Percentiles rank a stretch among this genome's conserved stretches.
These are phyloP conservation scores for Cheirogaleus medius DNA, from an alignment of 2,113 vertebrate genomes.

Conservation along the genomic window DNA sequence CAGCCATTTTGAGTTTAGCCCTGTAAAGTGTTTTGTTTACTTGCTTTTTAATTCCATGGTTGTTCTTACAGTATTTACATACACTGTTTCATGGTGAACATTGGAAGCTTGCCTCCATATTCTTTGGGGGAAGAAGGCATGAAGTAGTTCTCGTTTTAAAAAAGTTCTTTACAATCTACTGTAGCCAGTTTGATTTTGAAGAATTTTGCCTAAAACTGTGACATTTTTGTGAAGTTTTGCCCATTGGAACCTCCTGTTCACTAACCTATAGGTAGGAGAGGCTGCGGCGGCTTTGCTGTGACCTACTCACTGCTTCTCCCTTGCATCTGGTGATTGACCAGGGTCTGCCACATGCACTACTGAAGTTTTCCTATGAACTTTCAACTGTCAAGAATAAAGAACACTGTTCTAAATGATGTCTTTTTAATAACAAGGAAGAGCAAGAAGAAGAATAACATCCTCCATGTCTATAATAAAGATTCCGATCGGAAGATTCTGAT, in stretches of 20 bases:
- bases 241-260: background rate
- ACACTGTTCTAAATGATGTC: background rate
- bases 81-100: constrained; percentile 15
- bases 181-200: constrained; percentile 29
- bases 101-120: constrained; percentile 67
- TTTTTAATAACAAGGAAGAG: background rate
- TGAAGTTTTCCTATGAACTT: background rate
- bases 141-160: background rate
- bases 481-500: background rate
- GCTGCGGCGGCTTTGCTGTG: too few species aligned
- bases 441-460: background rate
- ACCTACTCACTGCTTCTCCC: background rate
- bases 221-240: constrained; percentile 24
- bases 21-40: constrained; percentile 69
- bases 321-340: background rate
- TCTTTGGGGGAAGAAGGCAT: constrained; percentile 43
- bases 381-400: background rate
- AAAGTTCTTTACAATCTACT: constrained; percentile 25
- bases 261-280: background rate
- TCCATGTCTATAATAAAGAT: background rate
- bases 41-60: constrained; percentile 73
- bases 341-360: background rate
- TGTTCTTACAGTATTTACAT: constrained; percentile 60
- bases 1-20: constrained; percentile 56
- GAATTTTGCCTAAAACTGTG: constrained; percentile 38